These are phyloP conservation scores for Empidonax traillii DNA, from an alignment of 2,113 vertebrate species.

Conservation along the genomic window DNA sequence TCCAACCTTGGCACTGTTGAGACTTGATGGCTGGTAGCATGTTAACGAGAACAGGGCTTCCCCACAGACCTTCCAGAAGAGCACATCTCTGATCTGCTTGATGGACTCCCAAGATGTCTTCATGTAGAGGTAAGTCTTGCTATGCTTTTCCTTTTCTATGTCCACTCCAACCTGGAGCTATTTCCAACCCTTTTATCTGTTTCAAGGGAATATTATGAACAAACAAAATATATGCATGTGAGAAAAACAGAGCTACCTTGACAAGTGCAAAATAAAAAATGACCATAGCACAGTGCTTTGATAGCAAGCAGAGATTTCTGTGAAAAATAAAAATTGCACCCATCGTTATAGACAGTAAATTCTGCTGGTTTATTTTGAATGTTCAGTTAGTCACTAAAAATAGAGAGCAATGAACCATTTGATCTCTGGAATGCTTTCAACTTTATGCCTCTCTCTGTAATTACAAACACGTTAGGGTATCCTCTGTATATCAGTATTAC, in stretches of 20 bases:
- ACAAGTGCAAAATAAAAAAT: neutral
- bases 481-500: neutral
- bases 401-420: neutral
- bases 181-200: neutral
- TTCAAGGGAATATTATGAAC: neutral
- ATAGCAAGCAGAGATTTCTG: neutral
- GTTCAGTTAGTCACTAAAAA: neutral
- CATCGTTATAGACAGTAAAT: neutral
- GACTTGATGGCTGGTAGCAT: neutral
- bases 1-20: neutral
- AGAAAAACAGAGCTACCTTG: neutral
- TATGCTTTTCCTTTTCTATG: neutral
- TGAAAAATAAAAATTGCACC: neutral
- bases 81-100: neutral
- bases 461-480: neutral
- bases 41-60: neutral
- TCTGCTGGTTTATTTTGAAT: neutral
- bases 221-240: neutral
- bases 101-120: neutral
- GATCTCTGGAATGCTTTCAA: neutral
- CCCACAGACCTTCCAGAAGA: neutral
- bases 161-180: neutral
- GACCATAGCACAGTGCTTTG: neutral
- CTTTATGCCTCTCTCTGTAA: neutral
- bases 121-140: neutral